Base-by-base conservation (phyloP, 2,113 vertebrate genomes). In the Sturnus vulgaris region DNA sequence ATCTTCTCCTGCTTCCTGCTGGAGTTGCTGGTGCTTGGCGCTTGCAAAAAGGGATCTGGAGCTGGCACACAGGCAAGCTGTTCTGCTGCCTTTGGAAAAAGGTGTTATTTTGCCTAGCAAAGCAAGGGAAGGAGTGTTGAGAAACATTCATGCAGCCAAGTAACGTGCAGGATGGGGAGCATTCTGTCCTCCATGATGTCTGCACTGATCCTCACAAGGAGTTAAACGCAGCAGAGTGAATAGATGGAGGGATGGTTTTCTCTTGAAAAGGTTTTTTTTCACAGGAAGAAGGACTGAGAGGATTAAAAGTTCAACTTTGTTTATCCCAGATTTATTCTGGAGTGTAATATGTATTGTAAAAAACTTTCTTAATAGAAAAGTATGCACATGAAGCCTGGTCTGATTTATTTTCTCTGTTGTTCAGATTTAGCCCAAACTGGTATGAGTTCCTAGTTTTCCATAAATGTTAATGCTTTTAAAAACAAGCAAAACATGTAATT, bases 271-370 rank as follows among this genome's bases (percentile, higher is more conserved):
- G 5, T 31, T 72, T 57, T 88, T 37, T 59, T 88, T 59, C 42
- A 15, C 12, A 19, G 82, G 47, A 71, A 73, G 17, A 57, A 33
- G 64, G 56, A 23, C 40, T 61, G 46, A 89, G 78, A 87, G 24
- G 42, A 77, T n/a, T 49, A 69, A 79, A 64, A 91, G 80, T 90
- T 92, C 78, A 71, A 57, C 35, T 82, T 92, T 86, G 82, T 76
- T 93, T 88, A 76, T 55, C 60, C 33, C 70, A 59, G n/a, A 35
- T 60, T 72, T 75, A 39, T 56, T 76, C 66, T 92, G 91, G 57
- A 82, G 35, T 19, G 30, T 55, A 71, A 42, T 82, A 37, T 17
- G 30, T 19, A 25, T 52, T 63, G 85, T 75, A 82, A 93, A 93
- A 65, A 78, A 66, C 65, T 84, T 90, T 50, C 69, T 92, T 71